A percentile compares a stretch with the other conserved stretches of the same genome.
These are phyloP conservation scores for Arrhamphus sclerolepis DNA, from an alignment of 2,797 vertebrate species.

Conservation along the genomic window DNA sequence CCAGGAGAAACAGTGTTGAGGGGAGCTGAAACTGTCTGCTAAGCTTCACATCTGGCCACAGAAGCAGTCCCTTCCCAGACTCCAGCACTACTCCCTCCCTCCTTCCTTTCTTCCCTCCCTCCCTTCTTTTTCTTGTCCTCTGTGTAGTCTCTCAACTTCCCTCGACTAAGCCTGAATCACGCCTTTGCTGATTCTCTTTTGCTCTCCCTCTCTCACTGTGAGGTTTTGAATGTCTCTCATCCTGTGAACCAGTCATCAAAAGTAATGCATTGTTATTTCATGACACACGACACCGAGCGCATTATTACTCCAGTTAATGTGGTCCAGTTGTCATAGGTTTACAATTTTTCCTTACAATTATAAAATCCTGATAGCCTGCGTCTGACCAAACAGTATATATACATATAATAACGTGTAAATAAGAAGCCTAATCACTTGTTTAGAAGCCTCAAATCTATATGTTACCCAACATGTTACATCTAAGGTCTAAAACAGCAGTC, in stretches of 20 bases:
- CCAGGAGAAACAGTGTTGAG: conserved; percentile 46
- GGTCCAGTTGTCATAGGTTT: conserved; percentile 23
- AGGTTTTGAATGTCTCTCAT: conserved; percentile 35
- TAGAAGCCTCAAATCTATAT: no score
- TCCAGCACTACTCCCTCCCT: conserved; percentile 61
- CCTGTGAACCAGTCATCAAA: conserved; percentile 44
- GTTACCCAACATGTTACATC: no score
- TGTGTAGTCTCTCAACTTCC: conserved; percentile 61
- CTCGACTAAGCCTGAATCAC: conserved; percentile 57
- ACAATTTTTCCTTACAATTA: background rate
- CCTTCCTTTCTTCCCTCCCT: conserved; percentile 38
- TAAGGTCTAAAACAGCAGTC: background rate
- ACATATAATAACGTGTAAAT: no score
- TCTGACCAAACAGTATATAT: no score
- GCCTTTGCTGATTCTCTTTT: conserved; percentile 21
- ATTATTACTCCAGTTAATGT: conserved; percentile 44
- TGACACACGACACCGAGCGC: conserved; percentile 37
- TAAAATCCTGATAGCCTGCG: background rate
- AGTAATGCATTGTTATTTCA: conserved; percentile 37
- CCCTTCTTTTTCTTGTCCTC: conserved; percentile 56
- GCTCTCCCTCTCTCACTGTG: conserved; percentile 9
- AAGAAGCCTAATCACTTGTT: no score
- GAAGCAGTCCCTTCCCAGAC: conserved; percentile 66
- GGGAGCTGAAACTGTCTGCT: conserved; percentile 57
- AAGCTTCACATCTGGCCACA: conserved; percentile 76